These are phyloP conservation scores for Cosmia trapezina DNA, from an alignment of 2,888 invertebrate species.

Conservation along the genomic window DNA sequence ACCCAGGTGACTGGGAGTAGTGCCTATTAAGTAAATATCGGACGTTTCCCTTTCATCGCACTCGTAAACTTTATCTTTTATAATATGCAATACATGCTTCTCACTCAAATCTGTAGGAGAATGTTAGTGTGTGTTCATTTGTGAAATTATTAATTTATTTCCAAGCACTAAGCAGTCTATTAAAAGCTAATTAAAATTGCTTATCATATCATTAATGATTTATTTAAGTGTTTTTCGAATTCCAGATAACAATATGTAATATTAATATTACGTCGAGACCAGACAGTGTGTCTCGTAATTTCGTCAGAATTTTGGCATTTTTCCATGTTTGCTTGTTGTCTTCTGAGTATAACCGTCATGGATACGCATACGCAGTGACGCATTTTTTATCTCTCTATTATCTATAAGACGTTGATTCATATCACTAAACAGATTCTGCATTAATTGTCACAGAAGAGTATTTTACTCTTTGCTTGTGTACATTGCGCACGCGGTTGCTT, in stretches of 20 bases:
- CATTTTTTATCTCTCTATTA: slow-evolving; percentile 34
- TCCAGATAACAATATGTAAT: slow-evolving; percentile 55
- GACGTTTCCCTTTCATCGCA: background rate
- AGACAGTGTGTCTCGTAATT: slow-evolving; percentile 78
- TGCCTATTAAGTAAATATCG: background rate
- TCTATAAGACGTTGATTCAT: slow-evolving; percentile 18
- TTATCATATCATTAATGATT: slow-evolving; percentile 40
- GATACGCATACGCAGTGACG: slow-evolving; percentile 27
- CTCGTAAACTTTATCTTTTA: slow-evolving; percentile 1
- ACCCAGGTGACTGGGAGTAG: background rate
- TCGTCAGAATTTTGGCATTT: slow-evolving; percentile 74
- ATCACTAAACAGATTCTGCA: slow-evolving; percentile 25
- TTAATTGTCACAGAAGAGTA: slow-evolving; percentile 10
- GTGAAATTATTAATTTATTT: slow-evolving; percentile 5
- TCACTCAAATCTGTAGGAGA: background rate
- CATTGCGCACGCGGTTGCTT: background rate
- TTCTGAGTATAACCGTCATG: slow-evolving; percentile 49
- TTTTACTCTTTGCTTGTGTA: slow-evolving; percentile 33
- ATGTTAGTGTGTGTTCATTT: background rate
- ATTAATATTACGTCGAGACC: slow-evolving; percentile 33
- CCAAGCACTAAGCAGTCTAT: background rate
- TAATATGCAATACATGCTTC: slow-evolving; percentile 2
- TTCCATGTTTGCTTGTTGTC: slow-evolving; percentile 67
- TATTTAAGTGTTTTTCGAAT: slow-evolving; percentile 34
- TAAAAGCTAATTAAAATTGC: slow-evolving; percentile 28